phyloP scores from a whole-genome alignment of 2,797 vertebrate genomes.

The Hoplostethus mediterraneus region DNA sequence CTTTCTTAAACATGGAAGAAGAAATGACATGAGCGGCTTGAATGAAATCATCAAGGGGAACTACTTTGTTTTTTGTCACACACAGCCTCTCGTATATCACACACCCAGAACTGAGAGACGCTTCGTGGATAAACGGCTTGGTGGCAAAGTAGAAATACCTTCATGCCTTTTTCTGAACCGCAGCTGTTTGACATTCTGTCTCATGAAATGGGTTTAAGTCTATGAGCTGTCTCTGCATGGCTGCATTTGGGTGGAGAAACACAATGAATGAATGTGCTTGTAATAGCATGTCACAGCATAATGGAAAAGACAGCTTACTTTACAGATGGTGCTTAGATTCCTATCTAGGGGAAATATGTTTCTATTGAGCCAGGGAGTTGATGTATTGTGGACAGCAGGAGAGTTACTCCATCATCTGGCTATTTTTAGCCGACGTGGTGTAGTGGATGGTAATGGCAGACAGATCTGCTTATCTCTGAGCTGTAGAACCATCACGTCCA shows the following conservation, averaged over 20 bases:
- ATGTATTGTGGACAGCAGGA: conserved; percentile 35
- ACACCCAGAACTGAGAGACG: conserved; percentile 16
- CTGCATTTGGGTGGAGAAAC: conserved; percentile 73
- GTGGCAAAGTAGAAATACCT: conserved; percentile 28
- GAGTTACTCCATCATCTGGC: conserved; percentile 44
- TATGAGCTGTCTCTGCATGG: conserved; percentile 59
- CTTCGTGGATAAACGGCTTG: conserved; percentile 29
- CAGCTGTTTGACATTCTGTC: conserved; percentile 68
- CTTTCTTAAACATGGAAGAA: background rate
- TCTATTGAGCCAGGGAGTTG: conserved; percentile 34
- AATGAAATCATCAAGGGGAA: conserved; percentile 11
- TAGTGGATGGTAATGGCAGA: conserved; percentile 49
- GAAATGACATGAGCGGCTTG: background rate
- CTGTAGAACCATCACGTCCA: conserved; percentile 60
- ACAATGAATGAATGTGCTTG: conserved; percentile 73
- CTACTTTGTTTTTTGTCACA: conserved; percentile 23
- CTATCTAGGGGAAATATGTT: conserved; percentile 32
- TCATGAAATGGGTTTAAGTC: conserved; percentile 53
- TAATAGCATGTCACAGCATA: conserved; percentile 63
- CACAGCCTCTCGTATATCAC: conserved; percentile 29
- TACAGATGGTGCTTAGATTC: conserved; percentile 68
- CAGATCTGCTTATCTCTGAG: conserved; percentile 62
- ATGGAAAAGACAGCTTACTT: conserved; percentile 76
- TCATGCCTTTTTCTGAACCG: conserved; percentile 34
- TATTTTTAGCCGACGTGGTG: conserved; percentile 70